Evolutionary conservation across 2,113 vertebrate species (phyloP).

Genomic region (Ginglymostoma cirratum): DNA sequence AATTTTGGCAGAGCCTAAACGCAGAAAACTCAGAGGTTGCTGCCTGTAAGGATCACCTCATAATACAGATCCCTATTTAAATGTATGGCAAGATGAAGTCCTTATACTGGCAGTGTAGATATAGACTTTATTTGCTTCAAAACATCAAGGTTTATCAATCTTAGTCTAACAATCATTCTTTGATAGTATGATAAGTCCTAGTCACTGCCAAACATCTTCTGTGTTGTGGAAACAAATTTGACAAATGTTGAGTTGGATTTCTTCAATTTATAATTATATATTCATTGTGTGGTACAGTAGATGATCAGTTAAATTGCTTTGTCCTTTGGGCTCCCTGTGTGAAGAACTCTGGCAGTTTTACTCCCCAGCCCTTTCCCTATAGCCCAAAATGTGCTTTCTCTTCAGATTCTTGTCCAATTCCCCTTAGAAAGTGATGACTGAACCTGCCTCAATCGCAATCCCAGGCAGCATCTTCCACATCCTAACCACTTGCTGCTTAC

Average conservation of each 20-base stretch:
- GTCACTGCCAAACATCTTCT: background rate
- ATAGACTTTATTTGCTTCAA: background rate
- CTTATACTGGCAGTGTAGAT: background rate
- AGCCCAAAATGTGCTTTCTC: too few species aligned
- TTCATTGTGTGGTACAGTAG: too few species aligned
- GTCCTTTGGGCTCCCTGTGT: background rate
- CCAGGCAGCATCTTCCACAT: too few species aligned
- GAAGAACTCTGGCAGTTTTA: too few species aligned
- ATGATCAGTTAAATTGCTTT: background rate
- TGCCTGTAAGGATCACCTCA: background rate
- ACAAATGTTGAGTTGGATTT: background rate
- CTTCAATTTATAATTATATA: background rate
- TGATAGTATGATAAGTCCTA: background rate
- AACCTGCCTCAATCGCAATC: too few species aligned
- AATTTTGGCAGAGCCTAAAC: background rate
- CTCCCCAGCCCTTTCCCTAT: too few species aligned
- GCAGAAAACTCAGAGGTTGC: background rate
- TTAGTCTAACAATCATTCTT: background rate
- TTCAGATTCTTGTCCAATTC: too few species aligned
- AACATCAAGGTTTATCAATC: background rate
- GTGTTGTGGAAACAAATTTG: background rate
- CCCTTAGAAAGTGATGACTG: too few species aligned
- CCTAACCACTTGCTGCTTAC: too few species aligned
- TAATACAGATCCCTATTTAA: background rate
- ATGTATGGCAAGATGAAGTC: background rate